Evolutionary conservation across 2,113 vertebrate genomes (phyloP), one percentile per base, ranked within the genome.

Genomic region (Pomatostomus ruficeps): DNA sequence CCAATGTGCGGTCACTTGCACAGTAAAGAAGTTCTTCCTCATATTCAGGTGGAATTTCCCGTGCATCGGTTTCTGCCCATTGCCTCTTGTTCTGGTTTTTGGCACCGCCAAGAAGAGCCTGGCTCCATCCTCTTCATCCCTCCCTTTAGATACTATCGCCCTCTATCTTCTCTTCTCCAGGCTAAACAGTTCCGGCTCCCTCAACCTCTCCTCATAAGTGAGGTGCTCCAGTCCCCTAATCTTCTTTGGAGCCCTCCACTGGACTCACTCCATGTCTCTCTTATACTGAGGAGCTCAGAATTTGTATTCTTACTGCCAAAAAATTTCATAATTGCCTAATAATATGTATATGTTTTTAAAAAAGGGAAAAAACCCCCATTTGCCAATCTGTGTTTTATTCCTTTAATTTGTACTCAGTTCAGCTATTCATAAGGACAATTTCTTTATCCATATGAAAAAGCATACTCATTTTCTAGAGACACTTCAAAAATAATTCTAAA

Each of bases 391-490:
- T 55, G 14, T 16, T 80, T 91, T 35, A 85, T 42, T 74, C n/a
- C 49, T 81, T 88, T 79, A 58, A 65, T 68, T 83, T 95, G 65
- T 29, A 82, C 67, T 78, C 16, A 86, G 35, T 68, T 63, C 67
- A 78, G 66, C 38, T 86, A 94, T 76, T 54, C 74, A 25, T 48
- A 68, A 91, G 78, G 63, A 49, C 24, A 59, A 68, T 35, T 65
- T 91, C 33, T 51, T 68, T 88, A 71, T 87, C 29, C 62, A 82
- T 77, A 74, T 94, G 65, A 89, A 82, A 94, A 91, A 66, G 45
- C 65, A 23, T 54, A 76, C 49, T 91, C 10, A 68, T 96, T 96
- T 97, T 93, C 54, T 79, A 79, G 79, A 93, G 24, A 79, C 31
- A 78, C 51, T 75, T 74, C 63, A 79, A 72, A 80, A 91, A 87